Conservation (phyloP, 2,888 invertebrate genomes). For the Sinopyrophorus schimmeli region DNA sequence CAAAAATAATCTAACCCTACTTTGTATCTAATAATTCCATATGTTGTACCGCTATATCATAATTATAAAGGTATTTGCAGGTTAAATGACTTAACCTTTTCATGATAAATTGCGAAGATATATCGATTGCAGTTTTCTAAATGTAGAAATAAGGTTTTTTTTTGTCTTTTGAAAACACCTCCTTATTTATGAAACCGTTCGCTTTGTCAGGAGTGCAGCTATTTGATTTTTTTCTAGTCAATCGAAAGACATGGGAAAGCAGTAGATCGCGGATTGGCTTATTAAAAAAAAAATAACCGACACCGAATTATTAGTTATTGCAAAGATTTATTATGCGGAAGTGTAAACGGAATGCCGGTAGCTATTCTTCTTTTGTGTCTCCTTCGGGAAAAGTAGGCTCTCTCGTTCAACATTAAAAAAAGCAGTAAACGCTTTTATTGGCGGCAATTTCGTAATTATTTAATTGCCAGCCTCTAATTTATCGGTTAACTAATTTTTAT, state of each 20-base stretch:
- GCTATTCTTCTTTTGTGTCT: slow-evolving; percentile 9
- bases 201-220: no score
- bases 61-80: slow-evolving; percentile 47
- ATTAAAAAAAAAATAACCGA: slow-evolving; percentile 16
- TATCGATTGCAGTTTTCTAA: slow-evolving; percentile 14
- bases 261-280: slow-evolving; percentile 14
- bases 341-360: slow-evolving; percentile 12
- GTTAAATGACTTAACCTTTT: slow-evolving; percentile 47
- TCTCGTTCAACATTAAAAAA: slow-evolving; percentile 2
- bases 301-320: slow-evolving; percentile 15
- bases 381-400: slow-evolving; percentile 5
- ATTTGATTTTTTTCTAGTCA: no score
- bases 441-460: slow-evolving; percentile 11
- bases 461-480: no score
- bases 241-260: slow-evolving; percentile 15
- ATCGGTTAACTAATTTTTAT: no score
- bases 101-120: slow-evolving; percentile 40
- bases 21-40: slow-evolving; percentile 49
- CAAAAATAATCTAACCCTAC: slow-evolving; percentile 46
- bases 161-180: no score
- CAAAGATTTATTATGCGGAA: slow-evolving; percentile 22
- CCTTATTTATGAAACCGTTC: no score
- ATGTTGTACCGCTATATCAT: slow-evolving; percentile 46
- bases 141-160: slow-evolving; percentile 3
- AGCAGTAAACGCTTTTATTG: no score